Evolutionary conservation across 2,888 invertebrate genomes (phyloP).

Genomic region (Myopa testacea): DNA sequence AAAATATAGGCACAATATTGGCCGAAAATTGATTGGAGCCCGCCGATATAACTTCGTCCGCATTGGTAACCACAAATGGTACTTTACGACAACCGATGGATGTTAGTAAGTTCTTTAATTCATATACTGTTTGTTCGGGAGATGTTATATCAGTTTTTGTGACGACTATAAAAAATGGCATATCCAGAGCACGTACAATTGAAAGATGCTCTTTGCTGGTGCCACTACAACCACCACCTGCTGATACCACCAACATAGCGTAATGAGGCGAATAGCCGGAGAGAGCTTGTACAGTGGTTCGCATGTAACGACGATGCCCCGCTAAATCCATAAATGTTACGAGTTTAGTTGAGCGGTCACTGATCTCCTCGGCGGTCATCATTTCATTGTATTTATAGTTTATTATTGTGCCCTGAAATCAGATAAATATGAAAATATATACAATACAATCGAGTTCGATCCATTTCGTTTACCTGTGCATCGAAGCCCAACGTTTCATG

Average conservation of each 20-base stretch:
- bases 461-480: conserved; percentile 64
- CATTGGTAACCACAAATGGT: conserved; percentile 75
- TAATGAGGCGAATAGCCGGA: conserved; percentile 94
- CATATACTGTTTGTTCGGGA: conserved; percentile 70
- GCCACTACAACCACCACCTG: conserved; percentile 82
- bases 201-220: conserved; percentile 93
- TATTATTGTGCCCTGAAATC: conserved; percentile 84
- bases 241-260: conserved; percentile 87
- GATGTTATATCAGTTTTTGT: conserved; percentile 92
- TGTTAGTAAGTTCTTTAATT: conserved; percentile 74
- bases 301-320: conserved; percentile 94
- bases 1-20: conserved; percentile 82
- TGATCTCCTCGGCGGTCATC: conserved; percentile 93
- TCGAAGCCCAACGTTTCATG: conserved; percentile 98
- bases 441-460: neutral
- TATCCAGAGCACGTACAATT: conserved; percentile 81
- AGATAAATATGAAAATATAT: conserved; percentile 61
- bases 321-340: conserved; percentile 96
- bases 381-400: conserved; percentile 90
- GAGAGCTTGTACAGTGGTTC: conserved; percentile 94
- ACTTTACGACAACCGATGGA: conserved; percentile 76
- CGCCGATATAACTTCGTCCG: conserved; percentile 82
- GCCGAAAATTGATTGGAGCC: conserved; percentile 75
- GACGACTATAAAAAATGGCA: conserved; percentile 93
- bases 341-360: conserved; percentile 90